Percentiles rank a stretch among this genome's conserved stretches.
Evolutionary conservation across 2,888 invertebrate species (phyloP).

Genomic region (Drosophila neonasuta): DNA sequence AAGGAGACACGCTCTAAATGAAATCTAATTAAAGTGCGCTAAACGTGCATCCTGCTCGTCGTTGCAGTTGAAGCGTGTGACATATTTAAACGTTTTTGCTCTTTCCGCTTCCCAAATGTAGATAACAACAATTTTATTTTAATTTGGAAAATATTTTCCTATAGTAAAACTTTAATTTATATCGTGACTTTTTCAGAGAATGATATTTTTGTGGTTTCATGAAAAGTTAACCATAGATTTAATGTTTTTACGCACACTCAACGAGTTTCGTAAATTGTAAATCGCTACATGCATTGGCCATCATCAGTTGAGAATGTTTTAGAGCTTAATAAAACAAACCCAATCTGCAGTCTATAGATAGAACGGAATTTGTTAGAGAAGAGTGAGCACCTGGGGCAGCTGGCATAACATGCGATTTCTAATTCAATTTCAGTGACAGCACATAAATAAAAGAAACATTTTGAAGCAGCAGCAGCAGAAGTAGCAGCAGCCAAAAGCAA

Average conservation of each 20-base stretch:
- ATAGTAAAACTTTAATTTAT: background rate
- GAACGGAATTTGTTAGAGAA: background rate
- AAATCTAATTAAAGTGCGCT: conserved; percentile 71
- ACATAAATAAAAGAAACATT: conserved; percentile 74
- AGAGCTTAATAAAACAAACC: conserved; percentile 42
- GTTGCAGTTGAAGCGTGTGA: conserved; percentile 40
- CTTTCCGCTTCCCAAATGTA: background rate
- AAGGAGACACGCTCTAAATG: conserved; percentile 48
- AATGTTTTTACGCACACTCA: conserved; percentile 9
- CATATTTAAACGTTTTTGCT: conserved; percentile 25
- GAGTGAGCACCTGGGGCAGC: conserved; percentile 43
- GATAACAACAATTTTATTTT: conserved; percentile 3
- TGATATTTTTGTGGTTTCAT: background rate
- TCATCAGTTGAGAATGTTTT: conserved; percentile 24
- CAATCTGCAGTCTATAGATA: conserved; percentile 1
- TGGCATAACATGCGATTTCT: conserved; percentile 71
- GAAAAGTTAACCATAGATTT: conserved; percentile 5
- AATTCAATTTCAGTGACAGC: conserved; percentile 75
- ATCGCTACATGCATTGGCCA: conserved; percentile 21
- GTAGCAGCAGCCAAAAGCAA: conserved; percentile 44
- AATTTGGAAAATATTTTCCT: background rate
- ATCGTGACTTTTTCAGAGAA: background rate
- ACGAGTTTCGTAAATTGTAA: conserved; percentile 7
- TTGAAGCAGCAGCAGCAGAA: conserved; percentile 41
- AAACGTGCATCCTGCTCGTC: conserved; percentile 52